These are phyloP conservation scores for Thereva nobilitata DNA, from an alignment of 2,888 invertebrate species.

Conservation along the genomic window DNA sequence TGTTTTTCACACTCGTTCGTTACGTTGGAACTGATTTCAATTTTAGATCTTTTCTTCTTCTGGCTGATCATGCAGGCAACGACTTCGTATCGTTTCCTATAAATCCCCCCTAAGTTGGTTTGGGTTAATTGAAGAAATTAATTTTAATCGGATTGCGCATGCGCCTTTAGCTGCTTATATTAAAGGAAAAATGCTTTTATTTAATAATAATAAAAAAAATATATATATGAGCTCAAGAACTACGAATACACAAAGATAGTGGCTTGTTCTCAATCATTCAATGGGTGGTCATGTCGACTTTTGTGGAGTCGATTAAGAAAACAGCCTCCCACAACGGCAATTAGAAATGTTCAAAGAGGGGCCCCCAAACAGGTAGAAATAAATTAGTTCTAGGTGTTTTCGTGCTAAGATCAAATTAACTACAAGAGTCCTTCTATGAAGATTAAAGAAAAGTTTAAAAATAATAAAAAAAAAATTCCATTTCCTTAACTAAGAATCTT, in stretches of 20 bases:
- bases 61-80: too few relatives aligned
- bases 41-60: neutral
- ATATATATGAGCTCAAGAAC: too few relatives aligned
- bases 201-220: too few relatives aligned
- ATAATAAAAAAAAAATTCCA: too few relatives aligned
- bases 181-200: too few relatives aligned
- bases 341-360: neutral
- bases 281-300: conserved; percentile 16
- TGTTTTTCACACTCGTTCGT: too few relatives aligned
- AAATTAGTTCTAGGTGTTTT: neutral
- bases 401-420: conserved; percentile 22
- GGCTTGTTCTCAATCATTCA: neutral
- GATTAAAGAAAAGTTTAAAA: neutral
- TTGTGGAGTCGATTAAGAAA: conserved; percentile 12
- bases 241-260: neutral
- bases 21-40: conserved; percentile 13
- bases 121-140: conserved; percentile 24
- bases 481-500: too few relatives aligned
- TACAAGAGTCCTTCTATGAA: conserved; percentile 13
- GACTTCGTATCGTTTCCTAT: neutral
- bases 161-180: neutral
- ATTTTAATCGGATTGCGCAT: conserved; percentile 29
- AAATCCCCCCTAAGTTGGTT: conserved; percentile 3
- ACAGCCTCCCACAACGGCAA: conserved; percentile 1
- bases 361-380: too few relatives aligned